Evolutionary conservation across 2,888 invertebrate genomes (phyloP), one percentile per base, ranked within the genome.

Genomic region (Galeopsomyia nigrocyanea): DNA sequence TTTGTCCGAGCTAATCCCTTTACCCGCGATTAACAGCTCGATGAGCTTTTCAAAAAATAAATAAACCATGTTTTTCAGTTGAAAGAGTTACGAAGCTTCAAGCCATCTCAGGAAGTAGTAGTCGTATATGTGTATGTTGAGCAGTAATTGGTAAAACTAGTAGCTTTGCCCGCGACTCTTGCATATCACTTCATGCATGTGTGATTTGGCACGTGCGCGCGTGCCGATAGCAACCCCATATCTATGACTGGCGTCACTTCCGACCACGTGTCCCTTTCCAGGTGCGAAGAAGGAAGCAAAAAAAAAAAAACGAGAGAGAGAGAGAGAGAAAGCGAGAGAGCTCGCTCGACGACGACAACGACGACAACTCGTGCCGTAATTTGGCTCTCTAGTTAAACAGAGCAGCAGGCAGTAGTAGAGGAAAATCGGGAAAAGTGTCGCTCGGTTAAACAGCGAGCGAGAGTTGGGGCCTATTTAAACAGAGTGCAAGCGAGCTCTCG

Each of bases 251-350:
- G 71, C 78, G 78, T 80, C 74, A 82, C 81, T 83, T 84, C 84
- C 84, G 80, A 83, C 80, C 84, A 85, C 85, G 83, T 84, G 84
- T 39, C 73, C 78, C 26, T 5, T 5, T 71, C 61, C 83, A 84
- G 83, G 84, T 84, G 84, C 77, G 75, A 61, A 60, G 63, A 64
- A 10, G 39, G 39, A 7, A 31, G 31, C 7, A 7, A 31, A 31
- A 31, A 7, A 31, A 31, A 3, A 31, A 31, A 31, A 31, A 39
- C 39, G 13, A 10, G 1, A 39, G 13, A 26, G 26, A n/a, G n/a
- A n/a, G n/a, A n/a, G n/a, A n/a, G 26, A 26, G 26, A 26, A 26
- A 26, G 26, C 26, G 26, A 26, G n/a, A 31, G 55, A 68, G 62
- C 50, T 69, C 46, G 14, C 39, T 3, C 39, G 10, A 39, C 39